Percentiles rank a stretch among this genome's conserved stretches.
phyloP scores from a whole-genome alignment of 2,797 vertebrate species.

The Poecile montanus region DNA sequence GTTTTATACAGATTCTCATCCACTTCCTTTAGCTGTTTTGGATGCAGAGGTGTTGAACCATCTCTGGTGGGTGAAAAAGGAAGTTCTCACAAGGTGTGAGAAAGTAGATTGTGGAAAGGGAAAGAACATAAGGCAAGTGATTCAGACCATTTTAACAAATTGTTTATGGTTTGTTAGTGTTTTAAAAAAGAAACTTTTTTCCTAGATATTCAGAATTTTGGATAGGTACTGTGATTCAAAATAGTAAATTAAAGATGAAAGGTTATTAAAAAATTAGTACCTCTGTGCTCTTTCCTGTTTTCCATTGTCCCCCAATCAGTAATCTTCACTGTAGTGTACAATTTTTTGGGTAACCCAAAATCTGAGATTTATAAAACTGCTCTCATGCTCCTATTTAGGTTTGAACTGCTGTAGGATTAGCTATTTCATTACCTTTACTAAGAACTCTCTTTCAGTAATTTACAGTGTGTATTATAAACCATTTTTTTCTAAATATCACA shows the following conservation, averaged over 20 bases:
- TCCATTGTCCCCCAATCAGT: not conserved
- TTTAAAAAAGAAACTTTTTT: not conserved
- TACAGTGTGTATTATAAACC: not conserved
- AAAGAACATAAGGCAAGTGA: not conserved
- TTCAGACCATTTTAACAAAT: not conserved
- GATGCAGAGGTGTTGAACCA: not conserved
- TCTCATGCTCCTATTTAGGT: not conserved
- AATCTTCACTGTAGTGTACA: not conserved
- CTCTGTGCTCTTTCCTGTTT: not conserved
- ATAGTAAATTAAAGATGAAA: not conserved
- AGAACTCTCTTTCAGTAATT: not conserved
- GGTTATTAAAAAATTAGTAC: not conserved
- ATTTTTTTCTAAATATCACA: not conserved
- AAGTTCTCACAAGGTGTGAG: not conserved
- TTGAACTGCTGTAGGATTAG: not conserved
- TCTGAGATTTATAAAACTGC: not conserved
- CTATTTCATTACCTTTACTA: not conserved
- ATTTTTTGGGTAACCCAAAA: not conserved
- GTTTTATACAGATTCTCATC: not conserved
- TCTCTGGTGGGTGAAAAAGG: not conserved
- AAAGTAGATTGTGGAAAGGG: not conserved
- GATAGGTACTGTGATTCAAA: not conserved
- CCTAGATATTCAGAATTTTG: not conserved
- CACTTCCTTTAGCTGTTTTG: not conserved
- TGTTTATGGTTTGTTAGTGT: not conserved